Percentiles rank a stretch among this genome's conserved stretches.
Conservation (phyloP, 2,113 vertebrate genomes). For the Pica pica region DNA sequence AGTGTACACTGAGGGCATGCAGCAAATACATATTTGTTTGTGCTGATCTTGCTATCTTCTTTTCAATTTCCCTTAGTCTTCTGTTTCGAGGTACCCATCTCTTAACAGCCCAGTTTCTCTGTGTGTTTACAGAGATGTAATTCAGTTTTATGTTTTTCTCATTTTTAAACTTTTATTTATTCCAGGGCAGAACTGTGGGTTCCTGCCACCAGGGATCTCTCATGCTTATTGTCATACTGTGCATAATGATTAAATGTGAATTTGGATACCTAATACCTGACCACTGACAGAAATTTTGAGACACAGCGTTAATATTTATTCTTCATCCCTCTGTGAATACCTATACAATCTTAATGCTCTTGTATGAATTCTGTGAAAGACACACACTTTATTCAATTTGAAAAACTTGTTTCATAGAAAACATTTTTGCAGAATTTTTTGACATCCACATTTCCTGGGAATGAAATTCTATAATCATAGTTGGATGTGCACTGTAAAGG, state of each 20-base stretch:
- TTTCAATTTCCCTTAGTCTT: neutral
- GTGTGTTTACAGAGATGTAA: neutral
- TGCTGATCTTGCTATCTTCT: neutral
- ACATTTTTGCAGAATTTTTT: neutral
- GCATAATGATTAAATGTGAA: neutral
- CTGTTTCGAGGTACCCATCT: neutral
- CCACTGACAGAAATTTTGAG: neutral
- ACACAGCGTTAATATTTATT: fast-evolving
- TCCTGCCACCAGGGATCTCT: neutral
- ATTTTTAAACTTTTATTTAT: neutral
- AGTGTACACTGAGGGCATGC: no score
- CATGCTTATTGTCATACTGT: neutral
- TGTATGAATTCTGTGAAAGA: neutral
- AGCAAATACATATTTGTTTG: neutral
- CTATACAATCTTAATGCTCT: neutral
- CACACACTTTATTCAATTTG: neutral
- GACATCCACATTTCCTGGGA: neutral
- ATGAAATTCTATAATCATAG: neutral
- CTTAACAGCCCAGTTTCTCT: neutral
- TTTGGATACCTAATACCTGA: neutral
- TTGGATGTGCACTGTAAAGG: neutral
- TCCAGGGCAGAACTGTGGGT: neutral
- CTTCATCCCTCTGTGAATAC: neutral
- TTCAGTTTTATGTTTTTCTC: neutral
- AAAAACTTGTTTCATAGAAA: neutral